Evolutionary conservation across 2,113 vertebrate genomes (phyloP), one percentile per base, ranked within the genome.

Genomic region (Lepisosteus osseus): DNA sequence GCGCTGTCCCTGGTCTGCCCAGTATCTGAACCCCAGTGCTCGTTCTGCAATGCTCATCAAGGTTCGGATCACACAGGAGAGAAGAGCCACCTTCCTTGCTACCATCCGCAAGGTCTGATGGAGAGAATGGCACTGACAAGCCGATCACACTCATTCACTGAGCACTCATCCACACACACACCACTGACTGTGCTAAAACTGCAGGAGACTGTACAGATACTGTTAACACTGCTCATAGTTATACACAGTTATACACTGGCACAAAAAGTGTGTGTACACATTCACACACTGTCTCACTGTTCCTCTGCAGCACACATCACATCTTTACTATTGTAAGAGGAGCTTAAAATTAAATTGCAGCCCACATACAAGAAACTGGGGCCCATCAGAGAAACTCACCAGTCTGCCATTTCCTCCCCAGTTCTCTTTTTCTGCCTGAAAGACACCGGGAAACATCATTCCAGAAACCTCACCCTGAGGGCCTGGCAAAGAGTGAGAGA

Each of bases 11-110:
- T 63, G 62, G 6, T 76, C 54, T 62, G 66, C 75, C 75, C 75
- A 76, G 67, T 72, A 76, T 0, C 63, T 51, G 6, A 62, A 56
- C 7, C 75, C 75, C 6, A 68, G 54, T 3, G 61, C 47, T 54
- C 69, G 68, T 67, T 69, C 67, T 8, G 75, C 75, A 7, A 4
- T 59, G 4, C 43, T 57, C 12, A 65, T 72, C 41, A 76, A 69
- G 67, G 54, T 13, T 3, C 69, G 45, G 61, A 55, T 76, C 41
- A 67, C 61, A 1, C 6, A 4, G 13, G 55, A 67, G 7, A 76
- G n/a, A 3, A 40, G 7, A 1, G 11, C 13, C 7, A 76, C 61
- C 61, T 17, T 68, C 15, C 43, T 51, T 7, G 69, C 67, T 14
- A 59, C 8, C 8, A 47, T 40, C 15, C 15, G 75, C n/a, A 76